phyloP scores from a whole-genome alignment of 2,797 vertebrate species.

The Lepilemur septentrionalis region DNA sequence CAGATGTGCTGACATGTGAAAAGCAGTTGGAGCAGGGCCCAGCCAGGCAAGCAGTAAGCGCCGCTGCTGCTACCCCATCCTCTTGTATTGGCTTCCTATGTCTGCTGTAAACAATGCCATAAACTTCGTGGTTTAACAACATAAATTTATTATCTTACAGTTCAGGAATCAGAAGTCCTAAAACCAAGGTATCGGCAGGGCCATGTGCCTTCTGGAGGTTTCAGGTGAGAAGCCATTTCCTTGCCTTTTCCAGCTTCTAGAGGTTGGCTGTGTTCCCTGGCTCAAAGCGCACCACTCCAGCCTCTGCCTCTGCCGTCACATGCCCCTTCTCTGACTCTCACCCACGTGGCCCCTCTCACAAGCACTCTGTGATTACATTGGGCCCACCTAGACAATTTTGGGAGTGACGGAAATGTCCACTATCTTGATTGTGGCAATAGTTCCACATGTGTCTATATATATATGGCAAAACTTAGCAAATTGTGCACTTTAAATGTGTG shows the following conservation, averaged over 20 bases:
- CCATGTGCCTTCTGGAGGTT: background rate
- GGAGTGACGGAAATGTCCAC: background rate
- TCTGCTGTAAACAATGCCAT: background rate
- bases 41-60: background rate
- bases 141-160: background rate
- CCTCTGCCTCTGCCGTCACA: background rate
- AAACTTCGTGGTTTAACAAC: too few species aligned
- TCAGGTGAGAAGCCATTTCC: background rate
- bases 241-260: background rate
- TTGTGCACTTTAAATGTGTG: background rate
- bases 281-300: background rate
- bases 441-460: background rate
- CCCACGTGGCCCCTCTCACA: background rate
- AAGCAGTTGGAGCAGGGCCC: background rate
- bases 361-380: background rate
- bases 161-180: background rate
- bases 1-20: too few species aligned
- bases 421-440: background rate
- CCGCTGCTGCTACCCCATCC: fast-evolving
- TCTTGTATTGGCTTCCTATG: background rate
- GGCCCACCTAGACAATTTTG: background rate
- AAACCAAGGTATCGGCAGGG: background rate
- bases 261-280: background rate
- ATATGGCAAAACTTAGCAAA: background rate
- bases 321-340: background rate